Percentiles rank a stretch among this genome's conserved stretches.
Conservation (phyloP, 92 coral and sea anemone species). For the Epizoanthus illoricatus region DNA sequence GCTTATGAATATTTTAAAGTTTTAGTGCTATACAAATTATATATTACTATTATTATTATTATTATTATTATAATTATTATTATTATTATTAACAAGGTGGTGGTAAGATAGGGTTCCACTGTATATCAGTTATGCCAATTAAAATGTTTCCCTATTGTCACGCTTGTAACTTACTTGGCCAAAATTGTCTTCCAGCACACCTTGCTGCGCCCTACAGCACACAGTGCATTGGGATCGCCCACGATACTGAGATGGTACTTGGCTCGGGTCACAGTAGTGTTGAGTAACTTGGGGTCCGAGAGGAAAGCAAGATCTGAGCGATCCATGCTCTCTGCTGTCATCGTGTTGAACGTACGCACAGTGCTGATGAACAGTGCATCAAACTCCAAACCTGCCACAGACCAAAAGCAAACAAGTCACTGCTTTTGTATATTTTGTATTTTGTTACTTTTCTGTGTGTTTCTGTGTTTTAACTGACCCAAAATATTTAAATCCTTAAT, state of each 20-base stretch:
- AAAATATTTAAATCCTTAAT: no score
- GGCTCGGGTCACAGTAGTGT: constrained; percentile 96
- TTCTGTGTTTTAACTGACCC: no score
- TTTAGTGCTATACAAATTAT: no score
- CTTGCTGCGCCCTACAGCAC: constrained; percentile 86
- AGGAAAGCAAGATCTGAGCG: constrained; percentile 83
- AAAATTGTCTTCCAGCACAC: constrained; percentile 92
- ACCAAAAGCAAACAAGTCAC: background rate
- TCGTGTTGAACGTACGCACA: constrained; percentile 72
- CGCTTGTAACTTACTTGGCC: constrained; percentile 49
- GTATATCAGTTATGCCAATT: no score
- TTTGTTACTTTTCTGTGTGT: background rate
- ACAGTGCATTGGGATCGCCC: constrained; percentile 93
- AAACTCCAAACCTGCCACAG: constrained; percentile 81
- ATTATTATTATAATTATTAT: no score
- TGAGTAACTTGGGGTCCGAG: constrained; percentile 82
- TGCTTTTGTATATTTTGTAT: background rate
- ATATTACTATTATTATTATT: no score
- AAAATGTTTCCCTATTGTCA: background rate
- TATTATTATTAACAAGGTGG: no score
- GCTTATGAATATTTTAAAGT: no score
- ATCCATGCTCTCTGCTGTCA: constrained; percentile 57
- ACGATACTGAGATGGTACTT: constrained; percentile 78
- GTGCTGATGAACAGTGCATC: constrained; percentile 89
- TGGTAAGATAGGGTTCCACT: no score